Base-by-base conservation (phyloP, 2,888 invertebrate species). In the Acanthopleura granulata region DNA sequence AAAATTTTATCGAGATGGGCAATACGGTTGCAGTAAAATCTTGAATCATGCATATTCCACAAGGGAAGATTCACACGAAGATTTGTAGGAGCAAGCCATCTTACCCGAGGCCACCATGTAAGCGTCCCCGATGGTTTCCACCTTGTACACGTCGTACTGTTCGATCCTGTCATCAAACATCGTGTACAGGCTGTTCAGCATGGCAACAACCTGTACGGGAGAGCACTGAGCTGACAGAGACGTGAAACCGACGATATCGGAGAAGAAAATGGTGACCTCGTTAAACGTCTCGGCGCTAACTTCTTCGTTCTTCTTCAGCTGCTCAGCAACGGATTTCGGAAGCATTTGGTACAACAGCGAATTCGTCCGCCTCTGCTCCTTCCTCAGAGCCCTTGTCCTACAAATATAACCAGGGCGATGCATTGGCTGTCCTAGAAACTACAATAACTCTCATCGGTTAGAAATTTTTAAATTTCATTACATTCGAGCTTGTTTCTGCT, bases 341-440 rank as follows among this genome's bases (percentile, higher is more conserved):
- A 89, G 74, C 88, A 89, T 88, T 80, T 88, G 88, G 72, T 89
- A 88, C n/a, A 89, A 79, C 29, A 88, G 77, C 0, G 81, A 80
- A 74, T 89, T 87, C 0, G 89, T 86, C 25, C 87, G 80, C 78
- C 85, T 87, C 76, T 87, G 84, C 79, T 89, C 88, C 50, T 83
- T 83, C 62, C 84, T 84, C 72, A 89, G 75, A 14, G 85, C 86
- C 70, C 84, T 84, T 18, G 87, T 87, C 76, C 86, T 84, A 57
- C 12, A 57, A 57, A 57, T 22, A 57, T 40, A 3, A 9, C 40
- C 40, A 40, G 4, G 9, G 3, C 3, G 3, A 3, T 6, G 3
- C 3, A 6, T 40, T 3, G 9, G 40, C n/a, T 40, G 40, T n/a
- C n/a, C n/a, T n/a, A n/a, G n/a, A n/a, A n/a, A n/a, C n/a, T n/a